A percentile compares a stretch with the other conserved stretches of the same genome.
Evolutionary conservation across 2,888 invertebrate genomes (phyloP).

Genomic region (Nephrocerus scutellatus): DNA sequence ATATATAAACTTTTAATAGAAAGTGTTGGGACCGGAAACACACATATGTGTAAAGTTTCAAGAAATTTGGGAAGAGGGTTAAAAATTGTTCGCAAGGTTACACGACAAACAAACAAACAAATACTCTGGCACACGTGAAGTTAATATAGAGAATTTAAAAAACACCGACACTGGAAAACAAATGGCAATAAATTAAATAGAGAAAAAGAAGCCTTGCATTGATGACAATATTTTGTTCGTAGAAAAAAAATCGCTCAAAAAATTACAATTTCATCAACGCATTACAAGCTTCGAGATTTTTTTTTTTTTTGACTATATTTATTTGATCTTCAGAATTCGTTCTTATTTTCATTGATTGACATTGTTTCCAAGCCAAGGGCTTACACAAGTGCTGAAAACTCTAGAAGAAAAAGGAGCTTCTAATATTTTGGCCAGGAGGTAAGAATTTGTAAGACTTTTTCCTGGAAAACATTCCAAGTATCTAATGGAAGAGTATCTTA

Average conservation of each 20-base stretch:
- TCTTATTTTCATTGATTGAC: background rate
- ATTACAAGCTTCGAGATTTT: background rate
- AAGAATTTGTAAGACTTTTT: constrained; percentile 6
- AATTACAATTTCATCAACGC: background rate
- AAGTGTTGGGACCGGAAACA: no score
- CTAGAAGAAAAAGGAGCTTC: constrained; percentile 4
- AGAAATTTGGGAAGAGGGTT: no score
- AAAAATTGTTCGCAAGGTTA: no score
- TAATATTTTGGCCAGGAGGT: constrained; percentile 1
- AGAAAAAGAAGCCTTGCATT: background rate
- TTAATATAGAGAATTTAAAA: no score
- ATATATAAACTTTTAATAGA: no score
- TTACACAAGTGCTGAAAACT: constrained; percentile 8
- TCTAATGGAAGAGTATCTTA: constrained; percentile 5
- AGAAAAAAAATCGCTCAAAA: background rate
- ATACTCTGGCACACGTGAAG: no score
- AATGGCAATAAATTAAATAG: constrained; percentile 4
- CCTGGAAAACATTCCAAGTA: constrained; percentile 5
- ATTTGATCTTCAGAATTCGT: background rate
- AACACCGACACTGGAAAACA: constrained; percentile 1
- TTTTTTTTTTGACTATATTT: background rate
- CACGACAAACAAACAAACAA: no score
- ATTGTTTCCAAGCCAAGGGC: background rate
- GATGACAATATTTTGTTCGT: background rate
- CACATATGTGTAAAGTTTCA: no score